Conservation (phyloP, 2,113 vertebrate species). For the Chascanopsetta lugubris region DNA sequence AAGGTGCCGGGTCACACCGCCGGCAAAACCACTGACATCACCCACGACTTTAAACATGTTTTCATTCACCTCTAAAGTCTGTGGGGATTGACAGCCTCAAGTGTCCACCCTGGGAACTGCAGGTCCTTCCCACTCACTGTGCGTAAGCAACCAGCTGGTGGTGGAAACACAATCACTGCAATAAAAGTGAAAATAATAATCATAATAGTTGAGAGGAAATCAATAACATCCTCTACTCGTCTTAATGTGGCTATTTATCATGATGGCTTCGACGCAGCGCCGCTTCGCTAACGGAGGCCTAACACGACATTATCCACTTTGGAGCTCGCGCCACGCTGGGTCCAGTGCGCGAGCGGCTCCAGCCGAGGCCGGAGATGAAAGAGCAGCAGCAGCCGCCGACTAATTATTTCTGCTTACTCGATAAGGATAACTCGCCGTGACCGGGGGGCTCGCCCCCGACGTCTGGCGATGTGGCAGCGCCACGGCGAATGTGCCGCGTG, state of each 20-base stretch:
- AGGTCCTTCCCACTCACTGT: too few species aligned
- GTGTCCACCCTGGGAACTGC: too few species aligned
- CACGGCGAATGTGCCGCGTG: background rate
- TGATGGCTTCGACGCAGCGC: slow-evolving; percentile 20
- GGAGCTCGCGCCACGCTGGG: slow-evolving; percentile 44
- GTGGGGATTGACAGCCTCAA: too few species aligned
- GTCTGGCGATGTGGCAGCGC: slow-evolving; percentile 33
- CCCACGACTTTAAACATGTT: too few species aligned
- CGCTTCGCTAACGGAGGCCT: slow-evolving; percentile 17
- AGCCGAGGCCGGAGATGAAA: slow-evolving; percentile 57
- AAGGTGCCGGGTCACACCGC: too few species aligned
- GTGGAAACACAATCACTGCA: too few species aligned
- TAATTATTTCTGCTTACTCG: slow-evolving; percentile 64
- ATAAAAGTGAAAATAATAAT: background rate
- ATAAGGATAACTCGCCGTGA: slow-evolving; percentile 56
- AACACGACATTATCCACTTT: slow-evolving; percentile 49
- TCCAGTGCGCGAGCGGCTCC: slow-evolving; percentile 47
- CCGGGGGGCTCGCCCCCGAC: slow-evolving; percentile 38
- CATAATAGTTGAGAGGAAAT: background rate
- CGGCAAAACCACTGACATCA: too few species aligned
- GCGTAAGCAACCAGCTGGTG: background rate
- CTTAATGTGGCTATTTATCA: slow-evolving; percentile 9
- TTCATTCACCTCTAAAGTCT: too few species aligned
- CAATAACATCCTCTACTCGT: background rate
- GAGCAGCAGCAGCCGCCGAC: slow-evolving; percentile 44